Evolutionary conservation across 2,888 invertebrate genomes (phyloP), one percentile per base, ranked within the genome.

Genomic region (Hypercompe scribonia): DNA sequence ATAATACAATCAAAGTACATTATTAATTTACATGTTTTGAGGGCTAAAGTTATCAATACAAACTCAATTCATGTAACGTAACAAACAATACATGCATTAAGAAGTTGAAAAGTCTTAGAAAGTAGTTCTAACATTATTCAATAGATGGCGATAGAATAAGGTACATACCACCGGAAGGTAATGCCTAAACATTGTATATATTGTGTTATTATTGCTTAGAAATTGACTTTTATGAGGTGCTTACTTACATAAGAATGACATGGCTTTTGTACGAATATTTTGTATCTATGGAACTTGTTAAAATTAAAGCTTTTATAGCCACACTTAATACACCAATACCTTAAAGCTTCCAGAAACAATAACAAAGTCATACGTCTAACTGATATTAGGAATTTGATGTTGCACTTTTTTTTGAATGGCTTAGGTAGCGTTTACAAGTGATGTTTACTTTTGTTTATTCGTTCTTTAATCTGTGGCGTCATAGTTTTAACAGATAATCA

Each of bases 131-230:
- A 61, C 15, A 61, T 61, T 61, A 61, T 31, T 61, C 58, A 61
- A 61, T 31, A 61, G 28, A 31, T 31, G 58, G 28, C 58, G 58
- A 18, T 31, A 31, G 28, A 31, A 31, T 31, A n/a, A n/a, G n/a
- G 4, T 31, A n/a, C 15, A 18, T 61, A 61, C 31, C 31, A 61
- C 58, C 58, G 58, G 58, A 61, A 28, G 31, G 58, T 13, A 31
- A 61, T 61, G 28, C 58, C 58, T 61, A 31, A 31, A 54, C 28
- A 61, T 15, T 61, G 58, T 61, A 31, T 61, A 61, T 31, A 61
- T 61, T 61, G 31, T 61, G 58, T 61, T 31, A 18, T 61, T 61
- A 61, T 61, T 61, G 58, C 58, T 61, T 61, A 31, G 58, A 61
- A 61, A 61, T 61, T 3, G 28, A 31, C 28, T 61, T 61, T 61